Base-by-base conservation (phyloP, 2,113 vertebrate genomes). In the Bombycilla garrulus region DNA sequence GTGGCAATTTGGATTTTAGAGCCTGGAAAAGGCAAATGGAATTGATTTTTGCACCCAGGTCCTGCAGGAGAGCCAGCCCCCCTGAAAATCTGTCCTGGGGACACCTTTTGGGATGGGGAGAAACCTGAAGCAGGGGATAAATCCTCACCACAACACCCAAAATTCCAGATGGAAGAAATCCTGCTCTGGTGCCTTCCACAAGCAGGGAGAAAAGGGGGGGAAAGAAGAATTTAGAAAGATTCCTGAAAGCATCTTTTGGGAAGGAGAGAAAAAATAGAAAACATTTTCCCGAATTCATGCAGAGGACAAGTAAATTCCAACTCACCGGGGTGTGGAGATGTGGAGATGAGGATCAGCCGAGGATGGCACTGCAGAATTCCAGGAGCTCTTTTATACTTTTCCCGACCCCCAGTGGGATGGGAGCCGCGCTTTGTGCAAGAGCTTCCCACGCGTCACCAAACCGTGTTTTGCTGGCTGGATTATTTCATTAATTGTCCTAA, bases 401-500 rank as follows among this genome's bases (percentile, higher is more conserved):
- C 33, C 88, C 4, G 96, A 93, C 95, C 96, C 56, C 40, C 71
- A 33, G 88, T 42, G 77, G 90, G 71, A 44, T 2, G 47, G 23
- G 79, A 90, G n/a, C n/a, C 9, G 10, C 1, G 3, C 54, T 95
- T 95, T 94, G 90, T 93, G 92, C 82, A 96, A 96, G 90, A 96
- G 36, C 85, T 90, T 81, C 95, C 74, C 50, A 90, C 10, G 13
- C 0, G 0, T 73, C 77, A 35, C 85, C 82, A 82, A 93, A 80
- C 69, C 7, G 0, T 87, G 85, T 93, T 94, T 94, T 90, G 92
- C 70, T 29, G 17, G 12, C 42, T 53, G 48, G 74, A 50, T 90
- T 64, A 72, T 86, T 96, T 70, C 51, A 53, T 81, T 95, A 96
- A 96, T 96, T 95, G 92, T 81, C 72, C 81, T 96, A 94, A 96